phyloP scores from a whole-genome alignment of 2,888 invertebrate genomes.

The Alsophila aescularia region DNA sequence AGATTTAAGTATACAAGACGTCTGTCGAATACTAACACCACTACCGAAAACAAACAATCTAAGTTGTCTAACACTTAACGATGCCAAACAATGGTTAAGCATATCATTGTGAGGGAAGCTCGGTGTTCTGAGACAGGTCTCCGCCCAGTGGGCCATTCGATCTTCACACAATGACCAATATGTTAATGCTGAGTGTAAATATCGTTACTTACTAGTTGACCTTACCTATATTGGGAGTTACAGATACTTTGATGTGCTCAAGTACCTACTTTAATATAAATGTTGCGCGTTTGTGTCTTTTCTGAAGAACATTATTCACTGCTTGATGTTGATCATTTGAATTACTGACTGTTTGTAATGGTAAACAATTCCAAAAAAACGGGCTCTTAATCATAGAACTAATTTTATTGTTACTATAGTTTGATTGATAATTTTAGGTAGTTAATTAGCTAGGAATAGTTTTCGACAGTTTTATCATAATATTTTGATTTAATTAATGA shows the following conservation, averaged over 20 bases:
- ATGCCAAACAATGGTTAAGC: conserved; percentile 62
- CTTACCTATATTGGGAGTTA: conserved; percentile 3
- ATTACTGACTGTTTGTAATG: too few relatives aligned
- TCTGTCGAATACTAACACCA: conserved; percentile 37
- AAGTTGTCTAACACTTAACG: conserved; percentile 59
- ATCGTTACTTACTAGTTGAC: conserved; percentile 39
- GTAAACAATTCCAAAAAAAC: too few relatives aligned
- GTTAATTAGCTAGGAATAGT: too few relatives aligned
- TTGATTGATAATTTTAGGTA: too few relatives aligned
- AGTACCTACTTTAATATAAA: neutral
- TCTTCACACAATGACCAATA: conserved; percentile 50
- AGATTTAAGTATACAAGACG: conserved; percentile 19
- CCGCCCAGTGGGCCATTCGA: conserved; percentile 55
- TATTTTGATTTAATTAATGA: too few relatives aligned
- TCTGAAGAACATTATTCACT: conserved; percentile 6
- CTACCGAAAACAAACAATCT: conserved; percentile 71
- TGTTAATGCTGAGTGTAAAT: conserved; percentile 53
- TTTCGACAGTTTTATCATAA: too few relatives aligned
- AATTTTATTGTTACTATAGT: too few relatives aligned
- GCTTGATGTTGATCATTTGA: too few relatives aligned
- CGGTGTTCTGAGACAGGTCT: conserved; percentile 52
- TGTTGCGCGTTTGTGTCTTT: conserved; percentile 25
- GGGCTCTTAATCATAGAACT: too few relatives aligned
- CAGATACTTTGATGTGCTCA: neutral
- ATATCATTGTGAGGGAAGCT: conserved; percentile 59